Evolutionary conservation across 2,888 invertebrate species (phyloP).

Genomic region (Ptilodon capucinus): DNA sequence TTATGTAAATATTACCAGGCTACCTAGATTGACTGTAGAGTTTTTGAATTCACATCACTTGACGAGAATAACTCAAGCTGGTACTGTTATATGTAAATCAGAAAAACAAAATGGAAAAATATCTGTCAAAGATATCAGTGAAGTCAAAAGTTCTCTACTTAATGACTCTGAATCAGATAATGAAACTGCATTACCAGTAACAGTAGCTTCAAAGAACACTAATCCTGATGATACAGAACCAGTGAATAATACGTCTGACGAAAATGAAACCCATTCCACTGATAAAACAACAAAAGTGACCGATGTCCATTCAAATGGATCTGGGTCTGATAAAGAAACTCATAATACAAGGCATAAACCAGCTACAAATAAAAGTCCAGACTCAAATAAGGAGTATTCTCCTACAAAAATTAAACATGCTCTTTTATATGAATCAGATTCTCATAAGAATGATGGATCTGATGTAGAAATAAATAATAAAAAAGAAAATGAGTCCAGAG

Average conservation of each 20-base stretch:
- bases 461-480: too few relatives aligned
- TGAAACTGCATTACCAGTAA: constrained; percentile 4
- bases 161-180: constrained; percentile 39
- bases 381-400: constrained; percentile 3
- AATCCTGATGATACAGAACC: constrained; percentile 32
- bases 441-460: constrained; percentile 10
- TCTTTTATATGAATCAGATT: constrained; percentile 20
- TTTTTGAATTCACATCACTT: constrained; percentile 51
- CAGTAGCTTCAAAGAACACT: constrained; percentile 10
- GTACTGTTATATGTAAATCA: constrained; percentile 44
- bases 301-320: background rate
- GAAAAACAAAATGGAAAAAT: constrained; percentile 7
- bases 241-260: constrained; percentile 2
- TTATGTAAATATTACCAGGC: constrained; percentile 43
- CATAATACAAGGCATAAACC: background rate
- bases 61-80: constrained; percentile 47
- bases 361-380: background rate
- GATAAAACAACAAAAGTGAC: background rate
- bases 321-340: constrained; percentile 16
- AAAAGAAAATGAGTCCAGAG: too few relatives aligned
- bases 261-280: background rate
- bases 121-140: constrained; percentile 14
- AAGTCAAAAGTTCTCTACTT: constrained; percentile 39
- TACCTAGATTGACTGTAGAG: constrained; percentile 47
- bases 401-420: constrained; percentile 15